Base-by-base conservation (phyloP, 2,888 invertebrate species). In the Cylloceria caligata region DNA sequence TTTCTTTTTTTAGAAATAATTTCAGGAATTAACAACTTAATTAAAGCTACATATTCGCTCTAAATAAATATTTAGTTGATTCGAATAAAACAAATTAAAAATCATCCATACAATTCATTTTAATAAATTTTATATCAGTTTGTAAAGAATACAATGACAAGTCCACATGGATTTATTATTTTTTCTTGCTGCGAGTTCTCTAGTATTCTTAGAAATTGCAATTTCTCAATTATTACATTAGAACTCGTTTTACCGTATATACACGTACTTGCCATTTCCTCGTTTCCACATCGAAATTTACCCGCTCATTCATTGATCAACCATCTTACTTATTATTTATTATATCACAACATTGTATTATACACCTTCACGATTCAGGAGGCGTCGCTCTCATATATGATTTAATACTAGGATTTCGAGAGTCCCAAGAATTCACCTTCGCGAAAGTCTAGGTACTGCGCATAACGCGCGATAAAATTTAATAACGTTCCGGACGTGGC, bases 401-500 rank as follows among this genome's bases (percentile, higher is more conserved):
- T 16, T 67, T 67, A n/a, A 69, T 69, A 69, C 68, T 55, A 69
- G 68, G 24, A 36, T 68, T 52, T 52, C 52, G 52, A 52, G 68
- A 52, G 68, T 19, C 16, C 47, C 11, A 47, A 30, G 47, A 52
- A 69, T 52, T 52, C 52, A 36, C 68, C 68, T 52, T 52, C 60
- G 60, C 68, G 68, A 69, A 69, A 69, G 68, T 69, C 52, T n/a
- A 36, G 5, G 19, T 16, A 19, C 7, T 9, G 52, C 52, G 7
- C 16, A 47, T 34, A 36, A 4, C 1, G 49, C 21, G 67, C 67
- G 55, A 67, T 68, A 67, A 47, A 67, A 75, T 69, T 36, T 68
- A 76, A 76, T 69, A 76, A 69, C 39, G 49, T 76, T 76, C 60
- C 76, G 68, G 36, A 60, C 47, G 76, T 34, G 49, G 68, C 60